Evolutionary conservation across 2,888 invertebrate genomes (phyloP), one percentile per base, ranked within the genome.

Genomic region (Sthenelais limicola): DNA sequence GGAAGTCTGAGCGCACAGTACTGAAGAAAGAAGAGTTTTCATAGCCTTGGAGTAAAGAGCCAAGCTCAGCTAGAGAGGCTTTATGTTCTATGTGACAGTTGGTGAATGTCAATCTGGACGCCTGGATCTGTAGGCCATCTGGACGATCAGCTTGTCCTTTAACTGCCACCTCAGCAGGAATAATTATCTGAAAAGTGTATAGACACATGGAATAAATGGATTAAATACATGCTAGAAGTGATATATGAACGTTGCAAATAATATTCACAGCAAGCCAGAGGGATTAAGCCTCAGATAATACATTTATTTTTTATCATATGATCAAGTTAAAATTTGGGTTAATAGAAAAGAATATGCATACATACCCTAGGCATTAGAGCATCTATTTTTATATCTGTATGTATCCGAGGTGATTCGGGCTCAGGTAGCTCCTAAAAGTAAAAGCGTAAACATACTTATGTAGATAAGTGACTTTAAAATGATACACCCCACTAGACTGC

Each of bases 331-430:
- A 5, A 9, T 62, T 15, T 68, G 12, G 18, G 7, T n/a, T 9
- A 33, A 68, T n/a, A 52, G 26, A 71, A 67, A 24, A 7, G 4
- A 68, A 68, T 47, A 7, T 30, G 4, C 30, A 26, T 18, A 43
- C 88, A 87, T 88, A 95, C 95, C 90, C 94, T 93, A 30, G 97
- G 97, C 92, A 97, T 94, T 81, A 98, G 94, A 56, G 96, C 93
- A 90, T 98, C 97, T 74, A 96, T 90, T 72, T 84, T 85, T 38
- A 85, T 81, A 71, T 87, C 86, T 1, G 83, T 76, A 76, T 87
- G 86, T 62, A 83, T 82, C 38, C 76, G 71, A 18, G 80, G 79
- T 21, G 69, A 70, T 5, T 68, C 72, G 5, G 71, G 49, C 33
- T 71, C 66, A 52, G 80, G 70, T 30, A 78, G 18, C 30, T 77